phyloP scores from a whole-genome alignment of 1,140 invertebrate genomes.

The Cephus cinctus region DNA sequence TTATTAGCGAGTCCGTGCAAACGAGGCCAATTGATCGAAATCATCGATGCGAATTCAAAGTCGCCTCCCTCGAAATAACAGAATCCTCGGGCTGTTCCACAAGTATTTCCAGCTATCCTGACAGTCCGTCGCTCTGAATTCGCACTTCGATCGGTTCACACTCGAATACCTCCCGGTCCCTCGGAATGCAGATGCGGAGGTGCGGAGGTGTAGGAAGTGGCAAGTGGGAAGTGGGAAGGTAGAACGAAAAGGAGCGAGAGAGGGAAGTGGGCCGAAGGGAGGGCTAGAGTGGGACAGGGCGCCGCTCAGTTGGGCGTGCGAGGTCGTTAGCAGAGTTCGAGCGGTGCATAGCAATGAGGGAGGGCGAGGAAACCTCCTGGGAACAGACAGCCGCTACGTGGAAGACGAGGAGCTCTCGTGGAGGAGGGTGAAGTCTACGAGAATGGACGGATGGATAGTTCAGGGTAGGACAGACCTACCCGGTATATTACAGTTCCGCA shows the following conservation, averaged over 20 bases:
- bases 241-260: background rate
- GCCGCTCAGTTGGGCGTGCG: constrained; percentile 37
- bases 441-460: too few species aligned
- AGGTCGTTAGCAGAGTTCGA: constrained; percentile 49
- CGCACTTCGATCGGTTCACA: too few species aligned
- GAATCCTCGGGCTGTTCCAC: too few species aligned
- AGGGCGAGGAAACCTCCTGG: constrained; percentile 46
- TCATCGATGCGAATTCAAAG: too few species aligned
- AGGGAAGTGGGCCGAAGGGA: background rate
- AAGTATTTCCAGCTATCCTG: too few species aligned
- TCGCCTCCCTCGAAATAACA: too few species aligned
- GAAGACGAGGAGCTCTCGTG: constrained; percentile 20
- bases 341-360: constrained; percentile 53
- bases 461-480: constrained; percentile 3
- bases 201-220: background rate
- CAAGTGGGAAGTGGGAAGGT: background rate
- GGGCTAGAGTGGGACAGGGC: too few species aligned
- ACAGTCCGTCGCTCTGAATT: too few species aligned
- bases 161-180: too few species aligned
- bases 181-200: constrained; percentile 8
- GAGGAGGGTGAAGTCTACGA: constrained; percentile 1
- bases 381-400: constrained; percentile 48
- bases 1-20: too few species aligned
- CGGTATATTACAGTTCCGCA: background rate
- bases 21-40: too few species aligned